Base-by-base conservation (phyloP, 2,113 vertebrate genomes). In the Bos indicus region DNA sequence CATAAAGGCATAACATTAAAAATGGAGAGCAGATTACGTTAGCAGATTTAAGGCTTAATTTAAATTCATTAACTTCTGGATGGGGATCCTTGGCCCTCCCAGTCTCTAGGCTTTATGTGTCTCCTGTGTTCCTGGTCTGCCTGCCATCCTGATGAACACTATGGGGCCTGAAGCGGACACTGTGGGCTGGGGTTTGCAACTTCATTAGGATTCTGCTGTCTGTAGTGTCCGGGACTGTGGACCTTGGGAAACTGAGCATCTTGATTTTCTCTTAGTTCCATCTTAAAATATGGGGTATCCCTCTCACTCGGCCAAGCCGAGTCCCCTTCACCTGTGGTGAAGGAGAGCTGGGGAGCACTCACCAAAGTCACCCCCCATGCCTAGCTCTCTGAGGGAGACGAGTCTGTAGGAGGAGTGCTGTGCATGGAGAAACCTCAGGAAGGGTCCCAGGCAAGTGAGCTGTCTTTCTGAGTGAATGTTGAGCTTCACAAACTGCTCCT, bases 11-110 rank as follows among this genome's bases (percentile, higher is more conserved):
- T n/a, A 33, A 21, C 6, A 40, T 95, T 96, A 56, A 91, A 97
- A 95, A 93, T 90, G 10, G 96, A 96, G 77, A 91, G 54, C 28
- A n/a, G 54, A 51, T 94, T 90, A 40, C 78, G 64, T 85, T 84
- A 83, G 62, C 14, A 80, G 56, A 87, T 84, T 97, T 82, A 78
- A 93, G n/a, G 21, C 83, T 82, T 95, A 56, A 88, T 82, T 93
- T 82, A 82, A 87, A 90, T 90, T 46, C 43, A 46, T 77, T 88
- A 46, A 14, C 93, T 86, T 94, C 93, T 67, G n/a, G 78, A 43
- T 74, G 36, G 36, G 28, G 19, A 11, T 78, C 64, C 36, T 52
- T 46, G 48, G 33, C n/a, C n/a, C 7, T 60, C 7, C 3, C 12
- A 28, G 33, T 54, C 16, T 67, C 30, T 11, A 36, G 28, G 12